phyloP scores from a whole-genome alignment of 2,797 vertebrate genomes.

The Diplodus puntazzo region DNA sequence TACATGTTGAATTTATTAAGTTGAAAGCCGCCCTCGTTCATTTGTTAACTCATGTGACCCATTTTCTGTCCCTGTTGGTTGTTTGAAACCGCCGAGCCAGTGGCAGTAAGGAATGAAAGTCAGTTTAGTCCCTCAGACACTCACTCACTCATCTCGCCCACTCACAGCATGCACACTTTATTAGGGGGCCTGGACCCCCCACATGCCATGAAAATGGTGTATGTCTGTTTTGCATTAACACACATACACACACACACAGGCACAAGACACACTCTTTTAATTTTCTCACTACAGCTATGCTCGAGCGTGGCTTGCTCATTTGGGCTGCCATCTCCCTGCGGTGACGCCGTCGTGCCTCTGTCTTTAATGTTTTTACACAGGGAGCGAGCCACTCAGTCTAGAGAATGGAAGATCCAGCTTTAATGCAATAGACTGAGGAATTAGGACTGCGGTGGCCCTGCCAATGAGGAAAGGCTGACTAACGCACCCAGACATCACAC shows the following conservation, averaged over 20 bases:
- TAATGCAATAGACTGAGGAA: constrained; percentile 74
- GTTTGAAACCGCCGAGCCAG: constrained; percentile 16
- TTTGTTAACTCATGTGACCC: constrained; percentile 27
- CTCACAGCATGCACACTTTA: constrained; percentile 67
- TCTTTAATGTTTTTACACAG: constrained; percentile 85
- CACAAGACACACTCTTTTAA: constrained; percentile 76
- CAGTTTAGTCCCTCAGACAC: constrained; percentile 56
- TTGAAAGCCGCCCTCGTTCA: constrained; percentile 6
- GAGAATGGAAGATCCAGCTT: constrained; percentile 76
- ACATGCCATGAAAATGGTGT: constrained; percentile 74
- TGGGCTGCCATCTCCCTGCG: constrained; percentile 85
- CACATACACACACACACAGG: constrained; percentile 22
- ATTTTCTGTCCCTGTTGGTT: constrained; percentile 16
- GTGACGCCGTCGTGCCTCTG: constrained; percentile 86
- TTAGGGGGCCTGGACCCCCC: constrained; percentile 80
- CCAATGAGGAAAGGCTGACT: constrained; percentile 79
- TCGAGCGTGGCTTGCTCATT: constrained; percentile 71
- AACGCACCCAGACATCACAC: constrained; percentile 73
- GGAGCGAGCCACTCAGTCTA: constrained; percentile 82
- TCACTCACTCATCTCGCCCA: constrained; percentile 61
- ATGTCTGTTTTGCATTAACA: constrained; percentile 85
- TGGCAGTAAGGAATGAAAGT: constrained; percentile 63
- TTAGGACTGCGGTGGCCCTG: constrained; percentile 72
- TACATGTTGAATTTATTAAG: constrained; percentile 33
- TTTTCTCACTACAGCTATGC: constrained; percentile 75